Evolutionary conservation across 2,113 vertebrate genomes (phyloP).

Genomic region (Ameiurus melas): DNA sequence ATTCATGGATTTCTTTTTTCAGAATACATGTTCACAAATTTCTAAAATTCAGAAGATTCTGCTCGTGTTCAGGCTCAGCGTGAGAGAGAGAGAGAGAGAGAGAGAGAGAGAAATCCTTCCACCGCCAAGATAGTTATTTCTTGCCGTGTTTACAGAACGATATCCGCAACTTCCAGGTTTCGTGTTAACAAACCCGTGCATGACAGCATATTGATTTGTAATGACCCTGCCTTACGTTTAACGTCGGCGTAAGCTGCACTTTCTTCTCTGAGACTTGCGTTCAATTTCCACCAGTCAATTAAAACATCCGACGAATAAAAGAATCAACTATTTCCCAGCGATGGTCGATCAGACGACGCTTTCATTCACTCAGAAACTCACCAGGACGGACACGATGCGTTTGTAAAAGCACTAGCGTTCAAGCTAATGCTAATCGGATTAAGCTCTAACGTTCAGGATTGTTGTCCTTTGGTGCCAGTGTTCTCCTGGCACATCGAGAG

Average conservation of each 20-base stretch:
- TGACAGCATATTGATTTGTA: not conserved
- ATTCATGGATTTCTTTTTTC: not conserved
- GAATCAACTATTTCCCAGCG: not conserved
- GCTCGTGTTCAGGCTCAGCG: not conserved
- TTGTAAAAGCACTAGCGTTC: slow-evolving; percentile 47
- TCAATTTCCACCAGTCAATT: not conserved
- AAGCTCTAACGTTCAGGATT: slow-evolving; percentile 48
- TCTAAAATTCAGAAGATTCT: not conserved
- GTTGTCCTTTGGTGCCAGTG: slow-evolving; percentile 47
- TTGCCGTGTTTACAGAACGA: not conserved
- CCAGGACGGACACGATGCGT: slow-evolving; percentile 36
- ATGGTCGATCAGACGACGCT: not conserved
- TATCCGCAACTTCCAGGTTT: not conserved
- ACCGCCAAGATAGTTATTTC: not conserved
- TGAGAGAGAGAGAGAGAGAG: not conserved
- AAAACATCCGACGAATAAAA: not conserved
- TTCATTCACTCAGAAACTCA: not conserved
- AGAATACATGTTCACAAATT: not conserved
- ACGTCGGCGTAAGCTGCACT: not conserved
- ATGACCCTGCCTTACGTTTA: not conserved
- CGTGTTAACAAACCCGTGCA: not conserved
- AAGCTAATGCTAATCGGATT: slow-evolving; percentile 59
- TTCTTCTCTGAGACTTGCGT: not conserved
- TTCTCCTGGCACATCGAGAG: slow-evolving; percentile 46
- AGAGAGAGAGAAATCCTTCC: not conserved